Evolutionary conservation across 2,888 invertebrate genomes (phyloP), one percentile per base, ranked within the genome.

Genomic region (Amblyjoppa fuscipennis): DNA sequence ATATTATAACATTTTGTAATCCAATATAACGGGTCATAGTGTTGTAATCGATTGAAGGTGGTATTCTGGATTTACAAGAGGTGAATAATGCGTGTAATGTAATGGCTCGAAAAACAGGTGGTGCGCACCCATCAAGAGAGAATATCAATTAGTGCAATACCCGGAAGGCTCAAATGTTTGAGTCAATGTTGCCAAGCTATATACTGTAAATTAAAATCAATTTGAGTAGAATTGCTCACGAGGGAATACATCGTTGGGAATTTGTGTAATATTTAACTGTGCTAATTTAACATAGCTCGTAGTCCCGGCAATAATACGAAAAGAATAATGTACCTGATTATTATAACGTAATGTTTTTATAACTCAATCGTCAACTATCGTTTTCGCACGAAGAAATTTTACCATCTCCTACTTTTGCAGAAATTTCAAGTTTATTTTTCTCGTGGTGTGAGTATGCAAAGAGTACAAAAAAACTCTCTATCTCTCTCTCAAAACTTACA

Each of bases 1-100:
- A 61, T 73, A 73, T 75, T 71, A 85, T 85, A 73, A 77, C 73
- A 78, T 71, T 20, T 49, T 75, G 82, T 85, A 85, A 85, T 70
- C 25, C 79, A 79, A 79, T 80, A 59, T 75, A 70, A 49, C 16
- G 70, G 13, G 41, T 13, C 7, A 59, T 25, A n/a, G 25, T 71
- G 38, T 34, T 71, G 64, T 76, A 85, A 80, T 73, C 82, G 73
- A 82, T 82, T 80, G 64, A 59, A 45, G 56, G 59, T 11, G 28
- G 11, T 31, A 71, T 76, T 83, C 76, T 68, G 45, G 82, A 41
- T 71, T 73, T 28, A 59, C 76, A 61, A 41, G 68, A 20, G 20
- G 61, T 68, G 73, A 77, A 80, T 71, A 83, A 80, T 68, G 56
- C 68, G 28, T 9, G 69, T 64, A 73, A 79, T 74, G 45, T 28